Conservation (phyloP, 2,888 invertebrate genomes). For the Antheraea yamamai region DNA sequence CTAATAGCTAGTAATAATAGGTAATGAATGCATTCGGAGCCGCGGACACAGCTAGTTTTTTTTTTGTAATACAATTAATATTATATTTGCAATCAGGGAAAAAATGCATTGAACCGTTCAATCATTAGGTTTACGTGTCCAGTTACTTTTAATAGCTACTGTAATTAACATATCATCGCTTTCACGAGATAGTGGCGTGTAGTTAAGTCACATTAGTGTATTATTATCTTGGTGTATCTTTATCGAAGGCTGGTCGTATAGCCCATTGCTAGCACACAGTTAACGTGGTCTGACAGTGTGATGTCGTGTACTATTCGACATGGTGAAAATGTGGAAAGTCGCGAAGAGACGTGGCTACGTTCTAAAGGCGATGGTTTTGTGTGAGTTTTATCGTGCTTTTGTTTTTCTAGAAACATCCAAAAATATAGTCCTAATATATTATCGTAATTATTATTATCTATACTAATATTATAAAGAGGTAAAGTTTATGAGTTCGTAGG, state of each 20-base stretch:
- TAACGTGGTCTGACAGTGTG: conserved; percentile 22
- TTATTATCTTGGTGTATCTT: conserved; percentile 21
- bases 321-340: conserved; percentile 51
- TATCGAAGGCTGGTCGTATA: conserved; percentile 2
- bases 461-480: too few relatives aligned
- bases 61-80: not conserved
- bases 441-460: too few relatives aligned
- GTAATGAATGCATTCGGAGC: too few relatives aligned
- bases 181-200: conserved; percentile 13
- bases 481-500: too few relatives aligned
- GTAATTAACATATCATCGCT: conserved; percentile 23
- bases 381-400: conserved; percentile 43
- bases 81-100: not conserved
- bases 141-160: conserved; percentile 22
- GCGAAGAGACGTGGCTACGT: conserved; percentile 45
- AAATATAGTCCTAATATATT: too few relatives aligned
- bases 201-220: conserved; percentile 18
- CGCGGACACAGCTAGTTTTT: too few relatives aligned
- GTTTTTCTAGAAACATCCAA: not conserved
- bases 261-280: not conserved
- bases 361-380: conserved; percentile 48
- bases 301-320: conserved; percentile 29
- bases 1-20: too few relatives aligned
- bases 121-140: conserved; percentile 4
- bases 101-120: not conserved